Percentiles rank a stretch among this genome's conserved stretches.
These are phyloP conservation scores for Flexamia atlantica DNA, from an alignment of 2,888 invertebrate species.

Conservation along the genomic window DNA sequence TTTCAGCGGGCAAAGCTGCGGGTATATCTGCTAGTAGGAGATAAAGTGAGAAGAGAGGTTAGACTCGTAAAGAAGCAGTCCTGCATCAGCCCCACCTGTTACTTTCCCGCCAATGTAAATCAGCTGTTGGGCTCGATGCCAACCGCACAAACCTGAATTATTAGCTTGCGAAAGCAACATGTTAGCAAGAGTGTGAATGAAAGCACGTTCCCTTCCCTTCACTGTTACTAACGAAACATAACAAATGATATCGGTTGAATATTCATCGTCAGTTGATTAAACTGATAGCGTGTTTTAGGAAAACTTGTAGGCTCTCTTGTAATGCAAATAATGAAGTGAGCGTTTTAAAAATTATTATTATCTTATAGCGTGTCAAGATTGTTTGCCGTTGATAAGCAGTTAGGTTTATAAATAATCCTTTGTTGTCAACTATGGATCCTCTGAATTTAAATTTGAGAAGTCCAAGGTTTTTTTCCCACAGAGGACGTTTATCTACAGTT, in stretches of 20 bases:
- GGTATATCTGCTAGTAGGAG: no score
- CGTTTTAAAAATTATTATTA: background rate
- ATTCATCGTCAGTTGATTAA: background rate
- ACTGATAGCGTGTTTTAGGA: background rate
- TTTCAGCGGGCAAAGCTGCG: no score
- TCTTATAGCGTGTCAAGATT: no score
- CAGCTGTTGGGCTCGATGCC: constrained; percentile 14
- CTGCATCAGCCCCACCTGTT: background rate
- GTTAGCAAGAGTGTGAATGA: background rate
- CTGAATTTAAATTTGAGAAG: no score
- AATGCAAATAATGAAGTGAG: background rate
- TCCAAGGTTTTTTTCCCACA: no score
- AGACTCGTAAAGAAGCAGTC: no score
- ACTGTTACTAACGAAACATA: background rate
- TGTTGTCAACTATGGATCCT: no score
- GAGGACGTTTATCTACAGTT: no score
- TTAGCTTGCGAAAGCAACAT: constrained; percentile 27
- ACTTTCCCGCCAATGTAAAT: constrained; percentile 20
- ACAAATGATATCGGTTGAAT: background rate
- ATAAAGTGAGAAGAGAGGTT: no score
- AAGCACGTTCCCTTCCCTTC: constrained; percentile 3
- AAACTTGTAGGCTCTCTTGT: background rate
- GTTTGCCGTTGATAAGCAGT: no score
- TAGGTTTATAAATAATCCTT: no score
- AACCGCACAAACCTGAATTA: background rate